These are phyloP conservation scores for Pseudocheirus occidentalis DNA, from an alignment of 2,797 vertebrate genomes.

Conservation along the genomic window DNA sequence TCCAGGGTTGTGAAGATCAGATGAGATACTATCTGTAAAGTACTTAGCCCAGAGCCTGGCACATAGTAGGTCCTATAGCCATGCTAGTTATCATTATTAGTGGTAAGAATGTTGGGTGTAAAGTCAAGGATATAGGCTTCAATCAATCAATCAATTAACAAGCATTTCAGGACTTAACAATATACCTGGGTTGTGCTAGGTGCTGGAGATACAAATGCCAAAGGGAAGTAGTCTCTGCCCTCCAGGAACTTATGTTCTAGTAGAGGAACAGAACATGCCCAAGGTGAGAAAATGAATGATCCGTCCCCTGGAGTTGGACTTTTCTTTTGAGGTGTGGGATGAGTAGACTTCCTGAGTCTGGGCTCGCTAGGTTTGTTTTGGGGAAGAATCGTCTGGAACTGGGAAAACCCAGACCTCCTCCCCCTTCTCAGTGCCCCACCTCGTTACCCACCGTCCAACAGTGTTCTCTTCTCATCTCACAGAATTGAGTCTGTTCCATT, in stretches of 20 bases:
- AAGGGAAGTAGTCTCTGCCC: neutral
- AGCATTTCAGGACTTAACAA: neutral
- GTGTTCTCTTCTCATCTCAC: neutral
- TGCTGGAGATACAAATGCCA: neutral
- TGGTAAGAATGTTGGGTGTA: neutral
- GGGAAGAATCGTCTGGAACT: neutral
- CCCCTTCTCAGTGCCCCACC: neutral
- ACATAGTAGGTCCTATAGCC: neutral
- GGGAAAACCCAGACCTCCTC: neutral
- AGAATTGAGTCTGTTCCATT: neutral
- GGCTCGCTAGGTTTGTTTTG: neutral
- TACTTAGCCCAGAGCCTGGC: neutral
- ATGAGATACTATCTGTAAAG: neutral
- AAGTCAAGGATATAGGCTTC: neutral
- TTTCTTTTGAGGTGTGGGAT: neutral
- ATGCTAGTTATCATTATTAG: neutral
- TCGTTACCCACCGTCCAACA: neutral
- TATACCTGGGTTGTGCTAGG: neutral
- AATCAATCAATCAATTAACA: neutral
- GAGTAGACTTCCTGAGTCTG: neutral
- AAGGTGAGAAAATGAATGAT: neutral
- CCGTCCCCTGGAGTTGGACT: neutral
- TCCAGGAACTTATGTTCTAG: neutral
- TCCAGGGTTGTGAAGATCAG: neutral
- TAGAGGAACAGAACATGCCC: neutral